phyloP scores from a whole-genome alignment of 2,888 invertebrate species.

The Dexiosoma caninum region DNA sequence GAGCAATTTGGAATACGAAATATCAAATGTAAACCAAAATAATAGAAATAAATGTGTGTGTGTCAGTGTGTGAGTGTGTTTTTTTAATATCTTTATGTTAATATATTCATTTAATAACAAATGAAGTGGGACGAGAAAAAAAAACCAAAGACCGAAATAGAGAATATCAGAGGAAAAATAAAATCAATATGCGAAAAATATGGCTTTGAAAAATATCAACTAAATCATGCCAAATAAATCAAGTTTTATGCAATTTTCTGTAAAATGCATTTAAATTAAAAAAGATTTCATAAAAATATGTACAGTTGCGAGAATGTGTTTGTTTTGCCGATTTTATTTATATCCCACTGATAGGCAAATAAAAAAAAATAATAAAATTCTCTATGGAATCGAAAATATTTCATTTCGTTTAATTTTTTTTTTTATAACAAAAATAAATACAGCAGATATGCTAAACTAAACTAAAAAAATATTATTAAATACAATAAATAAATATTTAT shows the following conservation, averaged over 20 bases:
- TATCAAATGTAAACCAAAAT: constrained; percentile 11
- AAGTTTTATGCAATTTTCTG: constrained; percentile 38
- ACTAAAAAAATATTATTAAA: background rate
- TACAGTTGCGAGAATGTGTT: background rate
- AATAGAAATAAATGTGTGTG: background rate
- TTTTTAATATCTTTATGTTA: constrained; percentile 33
- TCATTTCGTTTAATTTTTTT: background rate
- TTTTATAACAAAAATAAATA: background rate
- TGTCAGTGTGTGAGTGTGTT: background rate
- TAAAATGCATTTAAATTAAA: constrained; percentile 47
- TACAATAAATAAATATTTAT: background rate
- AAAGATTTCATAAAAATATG: background rate
- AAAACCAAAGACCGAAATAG: background rate
- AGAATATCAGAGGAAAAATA: constrained; percentile 1
- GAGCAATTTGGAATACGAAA: constrained; percentile 49
- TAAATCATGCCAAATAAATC: constrained; percentile 49
- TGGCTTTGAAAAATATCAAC: background rate
- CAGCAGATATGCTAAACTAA: background rate
- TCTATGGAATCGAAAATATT: background rate
- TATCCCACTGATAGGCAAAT: constrained; percentile 15
- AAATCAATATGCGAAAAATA: constrained; percentile 22
- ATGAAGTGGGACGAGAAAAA: background rate
- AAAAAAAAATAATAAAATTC: background rate
- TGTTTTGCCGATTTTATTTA: constrained; percentile 12
- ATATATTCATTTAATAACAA: constrained; percentile 25